Base-by-base conservation (phyloP, 2,888 invertebrate genomes). In the Coremacera marginata region DNA sequence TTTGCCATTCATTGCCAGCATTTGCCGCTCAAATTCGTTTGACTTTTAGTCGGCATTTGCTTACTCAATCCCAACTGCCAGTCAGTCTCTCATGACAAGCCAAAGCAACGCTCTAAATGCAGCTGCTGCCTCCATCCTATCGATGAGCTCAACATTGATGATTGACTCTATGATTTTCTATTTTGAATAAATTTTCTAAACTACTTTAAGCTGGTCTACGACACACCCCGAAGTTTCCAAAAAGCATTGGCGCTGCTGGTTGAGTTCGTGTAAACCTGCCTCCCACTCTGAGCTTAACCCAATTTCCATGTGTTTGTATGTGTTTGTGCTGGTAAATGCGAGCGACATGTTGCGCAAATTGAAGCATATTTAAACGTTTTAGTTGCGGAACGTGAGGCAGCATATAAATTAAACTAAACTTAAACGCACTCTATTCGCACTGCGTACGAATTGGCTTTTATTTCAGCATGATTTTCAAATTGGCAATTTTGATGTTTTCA, bases 181-280 rank as follows among this genome's bases (percentile, higher is more conserved):
- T 73, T 76, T 62, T 76, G 76, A 71, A 78, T 78, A 78, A 25
- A 78, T 73, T 62, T 72, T 27, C 44, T 62, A 27, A 60, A 52
- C 57, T 60, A 60, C 57, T 60, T 25, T 44, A 44, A 44, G 44
- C 44, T 11, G 44, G 11, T 44, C 44, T 44, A 14, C 44, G 44
- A 44, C 44, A 44, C 11, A 14, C 44, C 44, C 11, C 14, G 44
- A 44, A 44, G 11, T 44, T 3, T 2, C 44, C 14, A 11, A 44
- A 44, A 44, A 44, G 14, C 44, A 44, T 1, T 11, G 14, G 1
- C 1, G 11, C 44, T 44, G 14, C 44, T 0, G 14, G 14, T 7
- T 44, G 2, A 11, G 2, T 44, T 44, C 11, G 11, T 44, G 14
- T 44, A 44, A 44, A 14, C 14, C 11, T 0, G 14, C 14, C 44